These are phyloP conservation scores for Allygus modestus DNA, from an alignment of 2,888 invertebrate species.

Conservation along the genomic window DNA sequence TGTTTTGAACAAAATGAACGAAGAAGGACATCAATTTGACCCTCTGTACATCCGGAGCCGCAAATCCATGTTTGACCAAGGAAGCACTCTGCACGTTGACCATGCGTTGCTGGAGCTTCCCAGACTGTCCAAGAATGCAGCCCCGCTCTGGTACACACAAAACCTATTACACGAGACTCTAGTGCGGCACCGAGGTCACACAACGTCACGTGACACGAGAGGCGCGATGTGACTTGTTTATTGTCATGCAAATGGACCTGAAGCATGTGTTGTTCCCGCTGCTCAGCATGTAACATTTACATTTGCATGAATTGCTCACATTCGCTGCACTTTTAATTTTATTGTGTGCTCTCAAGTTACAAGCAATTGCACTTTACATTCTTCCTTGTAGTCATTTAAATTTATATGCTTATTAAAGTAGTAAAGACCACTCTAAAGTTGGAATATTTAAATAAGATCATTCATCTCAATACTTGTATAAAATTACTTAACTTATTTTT, in stretches of 20 bases:
- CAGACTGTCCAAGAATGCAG: constrained; percentile 35
- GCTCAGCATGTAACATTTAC: constrained; percentile 13
- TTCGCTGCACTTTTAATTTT: constrained; percentile 23
- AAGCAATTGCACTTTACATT: constrained; percentile 21
- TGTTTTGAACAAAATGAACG: no score
- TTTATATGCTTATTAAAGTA: no score
- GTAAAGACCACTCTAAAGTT: no score
- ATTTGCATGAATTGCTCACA: constrained; percentile 10
- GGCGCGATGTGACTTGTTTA: neutral
- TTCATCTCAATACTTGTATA: no score
- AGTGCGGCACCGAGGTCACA: neutral
- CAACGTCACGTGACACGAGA: neutral
- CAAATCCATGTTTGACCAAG: no score
- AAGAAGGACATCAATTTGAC: no score
- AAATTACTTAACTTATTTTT: no score
- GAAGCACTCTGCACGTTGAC: no score
- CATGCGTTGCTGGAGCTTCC: no score
- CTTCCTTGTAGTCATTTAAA: neutral
- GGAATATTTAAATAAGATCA: no score
- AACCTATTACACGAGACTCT: constrained; percentile 51
- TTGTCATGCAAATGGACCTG: constrained; percentile 13
- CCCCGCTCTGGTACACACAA: constrained; percentile 34
- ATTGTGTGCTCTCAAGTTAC: neutral
- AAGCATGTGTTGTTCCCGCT: neutral
- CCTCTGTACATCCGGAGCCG: no score